A percentile compares a stretch with the other conserved stretches of the same genome.
These are phyloP conservation scores for Setophaga petechia DNA, from an alignment of 2,113 vertebrate species.

Conservation along the genomic window DNA sequence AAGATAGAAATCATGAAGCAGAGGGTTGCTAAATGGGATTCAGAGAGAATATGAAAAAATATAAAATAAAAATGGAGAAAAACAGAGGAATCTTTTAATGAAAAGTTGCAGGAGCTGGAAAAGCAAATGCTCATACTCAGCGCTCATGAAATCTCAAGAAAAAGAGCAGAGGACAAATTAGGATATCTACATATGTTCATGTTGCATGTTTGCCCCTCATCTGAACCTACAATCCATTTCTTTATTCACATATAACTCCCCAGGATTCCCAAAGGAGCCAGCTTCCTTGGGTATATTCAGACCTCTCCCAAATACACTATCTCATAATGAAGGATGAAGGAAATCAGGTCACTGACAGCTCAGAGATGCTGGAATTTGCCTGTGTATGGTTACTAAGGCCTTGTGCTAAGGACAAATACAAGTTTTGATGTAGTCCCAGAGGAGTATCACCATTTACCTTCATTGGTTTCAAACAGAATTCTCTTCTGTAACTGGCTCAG, in stretches of 20 bases:
- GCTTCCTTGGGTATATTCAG: neutral
- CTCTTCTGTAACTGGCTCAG: neutral
- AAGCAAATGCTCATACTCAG: neutral
- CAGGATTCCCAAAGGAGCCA: neutral
- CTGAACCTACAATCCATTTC: neutral
- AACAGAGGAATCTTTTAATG: neutral
- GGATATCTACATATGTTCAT: rapidly evolving
- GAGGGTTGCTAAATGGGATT: neutral
- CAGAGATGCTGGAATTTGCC: neutral
- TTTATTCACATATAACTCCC: neutral
- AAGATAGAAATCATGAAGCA: neutral
- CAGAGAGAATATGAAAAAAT: neutral
- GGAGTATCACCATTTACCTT: neutral
- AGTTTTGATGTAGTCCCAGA: neutral
- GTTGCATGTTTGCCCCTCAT: neutral
- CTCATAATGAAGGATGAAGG: neutral
- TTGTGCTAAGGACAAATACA: neutral
- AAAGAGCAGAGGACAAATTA: neutral
- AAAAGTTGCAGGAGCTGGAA: neutral
- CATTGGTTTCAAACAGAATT: neutral
- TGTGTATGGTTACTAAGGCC: neutral
- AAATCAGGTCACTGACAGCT: neutral
- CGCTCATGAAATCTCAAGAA: neutral
- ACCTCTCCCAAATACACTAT: neutral
- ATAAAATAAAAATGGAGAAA: neutral